Evolutionary conservation across 2,113 vertebrate genomes (phyloP), one percentile per base, ranked within the genome.

Genomic region (Eptesicus fuscus): DNA sequence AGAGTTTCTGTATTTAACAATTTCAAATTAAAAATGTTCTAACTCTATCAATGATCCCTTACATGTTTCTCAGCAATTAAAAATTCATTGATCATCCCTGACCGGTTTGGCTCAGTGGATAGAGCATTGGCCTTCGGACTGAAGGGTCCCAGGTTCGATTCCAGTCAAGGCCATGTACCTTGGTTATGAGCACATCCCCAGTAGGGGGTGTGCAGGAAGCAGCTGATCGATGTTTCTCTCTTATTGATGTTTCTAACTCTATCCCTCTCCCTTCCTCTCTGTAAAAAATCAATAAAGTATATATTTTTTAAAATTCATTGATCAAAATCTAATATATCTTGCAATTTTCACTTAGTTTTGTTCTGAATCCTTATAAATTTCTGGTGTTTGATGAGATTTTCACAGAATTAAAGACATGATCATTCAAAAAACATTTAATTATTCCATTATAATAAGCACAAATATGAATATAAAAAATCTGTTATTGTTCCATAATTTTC

Each of bases 21-120:
- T 5, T 94, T 86, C 51, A 93, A 71, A 76, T 65, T 90, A 86
- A 91, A 92, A 71, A 44, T 77, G 1, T 61, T 16, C 25, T 96
- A 28, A 16, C 4, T 67, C 30, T 84, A 61, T 85, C 2, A 69
- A 13, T 71, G 74, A 51, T 65, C 4, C 20, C 4, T 1, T 73
- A 70, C 5, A 12, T 69, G 11, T 44, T 88, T 95, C 90, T 56
- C 32, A 88, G 11, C 30, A 90, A 70, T 44, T 88, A 90, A 73
- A 88, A 93, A 40, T 51, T n/a, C 5, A 70, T 69, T 82, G 14
- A 79, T 88, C 65, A 86, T 17, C 51, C 51, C 51, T 53, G 51
- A 53, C 51, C 17, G 4, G 17, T 53, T 53, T 53, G 17, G 17
- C 51, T 20, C 51, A 53, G 17, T 53, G 51, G 17, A 53, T 53